Base-by-base conservation (phyloP, 1,140 invertebrate species). In the Leptestheria dahalacensis region DNA sequence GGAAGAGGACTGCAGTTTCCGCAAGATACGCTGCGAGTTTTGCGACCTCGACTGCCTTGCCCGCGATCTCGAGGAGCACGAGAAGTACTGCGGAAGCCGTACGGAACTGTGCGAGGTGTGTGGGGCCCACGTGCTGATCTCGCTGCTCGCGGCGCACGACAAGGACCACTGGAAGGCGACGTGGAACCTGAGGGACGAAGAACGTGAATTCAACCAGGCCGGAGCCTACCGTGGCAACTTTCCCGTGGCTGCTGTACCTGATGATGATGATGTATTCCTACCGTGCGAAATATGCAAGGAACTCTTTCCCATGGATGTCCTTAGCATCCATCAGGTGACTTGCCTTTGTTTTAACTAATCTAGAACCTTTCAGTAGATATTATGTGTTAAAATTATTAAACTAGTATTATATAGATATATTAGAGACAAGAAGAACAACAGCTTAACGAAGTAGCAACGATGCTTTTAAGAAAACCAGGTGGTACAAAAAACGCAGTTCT, bases 101-200 rank as follows among this genome's bases (percentile, higher is more conserved):
- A 84, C 82, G 3, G 81, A 84, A 66, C 74, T 71, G 57, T 82
- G 82, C 68, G 65, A 70, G 3, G 77, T 77, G 23, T 84, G 82
- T 70, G 33, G 33, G 6, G 33, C 33, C 33, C 6, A 9, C 6
- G 33, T 41, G 33, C 6, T 41, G 33, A 15, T 41, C 15, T 41
- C 33, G 6, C 33, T 6, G 15, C 33, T 41, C 15, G 33, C 33
- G 15, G 33, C 6, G 6, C 33, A 41, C 15, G 33, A 41, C 6
- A 41, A 41, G 15, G 15, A 15, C 15, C 33, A 41, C 33, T 9
- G 6, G 6, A 41, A 41, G 15, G 33, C 33, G 6, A 9, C 33
- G 33, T 15, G 6, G 6, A 6, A 6, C 6, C 6, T 6, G 6
- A 15, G 33, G 6, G 33, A 41, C 6, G 33, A 41, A 41, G n/a